phyloP scores from a whole-genome alignment of 2,888 invertebrate species.

The Caenorhabditis drosophilae region DNA sequence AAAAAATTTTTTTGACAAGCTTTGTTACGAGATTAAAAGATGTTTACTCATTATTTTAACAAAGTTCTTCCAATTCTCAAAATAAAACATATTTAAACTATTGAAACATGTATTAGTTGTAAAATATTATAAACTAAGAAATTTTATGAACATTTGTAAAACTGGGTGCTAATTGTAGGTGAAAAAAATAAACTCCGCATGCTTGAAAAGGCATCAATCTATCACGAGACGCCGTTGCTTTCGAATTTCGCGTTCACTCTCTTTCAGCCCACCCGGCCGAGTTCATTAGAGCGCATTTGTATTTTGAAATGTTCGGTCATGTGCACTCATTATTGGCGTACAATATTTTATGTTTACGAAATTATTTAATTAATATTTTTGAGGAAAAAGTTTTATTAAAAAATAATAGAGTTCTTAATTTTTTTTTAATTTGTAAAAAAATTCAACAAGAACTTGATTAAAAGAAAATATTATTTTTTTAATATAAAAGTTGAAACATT shows the following conservation, averaged over 20 bases:
- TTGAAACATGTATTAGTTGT: neutral
- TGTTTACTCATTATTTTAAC: too few relatives aligned
- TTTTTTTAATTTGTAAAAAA: neutral
- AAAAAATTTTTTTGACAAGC: too few relatives aligned
- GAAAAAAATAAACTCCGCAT: neutral
- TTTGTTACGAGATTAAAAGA: too few relatives aligned
- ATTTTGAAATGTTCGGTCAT: neutral
- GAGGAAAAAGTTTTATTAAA: neutral
- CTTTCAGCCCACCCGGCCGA: neutral
- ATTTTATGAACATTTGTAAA: neutral
- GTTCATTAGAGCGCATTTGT: slow-evolving; percentile 20
- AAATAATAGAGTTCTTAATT: neutral
- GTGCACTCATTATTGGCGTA: too few relatives aligned
- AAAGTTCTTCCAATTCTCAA: neutral
- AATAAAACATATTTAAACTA: neutral
- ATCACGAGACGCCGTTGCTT: slow-evolving; percentile 8
- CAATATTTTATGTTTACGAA: neutral
- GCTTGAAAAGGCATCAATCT: neutral
- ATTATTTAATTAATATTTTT: neutral
- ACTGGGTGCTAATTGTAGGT: neutral
- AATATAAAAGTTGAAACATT: too few relatives aligned
- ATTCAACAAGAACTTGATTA: too few relatives aligned
- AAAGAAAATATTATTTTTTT: too few relatives aligned
- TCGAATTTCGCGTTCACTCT: slow-evolving; percentile 3
- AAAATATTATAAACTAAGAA: too few relatives aligned